Evolutionary conservation across 30 jellyfish, hydroid and myxozoan genomes (phyloP).

Genomic region (Aurelia sp.): DNA sequence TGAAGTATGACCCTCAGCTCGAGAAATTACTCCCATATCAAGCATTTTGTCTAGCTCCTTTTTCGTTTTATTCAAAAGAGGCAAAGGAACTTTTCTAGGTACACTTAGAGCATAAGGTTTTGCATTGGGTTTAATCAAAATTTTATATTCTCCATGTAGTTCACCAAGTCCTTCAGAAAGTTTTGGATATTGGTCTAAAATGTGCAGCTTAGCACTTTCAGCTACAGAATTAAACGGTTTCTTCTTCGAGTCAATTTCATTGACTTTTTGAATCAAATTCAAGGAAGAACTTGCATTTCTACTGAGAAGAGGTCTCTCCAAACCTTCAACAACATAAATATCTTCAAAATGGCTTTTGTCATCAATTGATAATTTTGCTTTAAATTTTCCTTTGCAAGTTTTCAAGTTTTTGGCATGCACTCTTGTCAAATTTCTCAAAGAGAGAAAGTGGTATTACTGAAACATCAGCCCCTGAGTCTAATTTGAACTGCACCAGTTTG

Average conservation of each 20-base stretch:
- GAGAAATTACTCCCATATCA: neutral
- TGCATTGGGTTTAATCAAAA: neutral
- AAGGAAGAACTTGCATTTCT: no score
- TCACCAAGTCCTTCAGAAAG: neutral
- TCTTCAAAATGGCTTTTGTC: no score
- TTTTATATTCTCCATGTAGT: neutral
- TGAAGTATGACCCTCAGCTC: neutral
- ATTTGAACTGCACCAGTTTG: neutral
- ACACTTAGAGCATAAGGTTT: no score
- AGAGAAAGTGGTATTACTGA: neutral
- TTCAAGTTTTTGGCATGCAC: neutral
- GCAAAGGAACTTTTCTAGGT: constrained; percentile 2
- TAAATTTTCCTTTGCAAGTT: no score
- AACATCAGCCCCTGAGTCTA: constrained; percentile 19
- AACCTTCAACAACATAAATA: no score
- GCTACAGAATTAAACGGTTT: neutral
- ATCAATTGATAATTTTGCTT: no score
- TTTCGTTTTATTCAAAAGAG: constrained; percentile 10
- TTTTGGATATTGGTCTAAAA: neutral
- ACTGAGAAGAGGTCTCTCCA: no score
- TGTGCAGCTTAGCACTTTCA: neutral
- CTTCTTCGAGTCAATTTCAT: no score
- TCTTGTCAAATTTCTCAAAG: neutral
- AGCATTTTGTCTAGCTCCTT: constrained; percentile 5
- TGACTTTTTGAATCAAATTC: no score